phyloP scores from a whole-genome alignment of 2,888 invertebrate species.

The Callosobruchus maculatus region DNA sequence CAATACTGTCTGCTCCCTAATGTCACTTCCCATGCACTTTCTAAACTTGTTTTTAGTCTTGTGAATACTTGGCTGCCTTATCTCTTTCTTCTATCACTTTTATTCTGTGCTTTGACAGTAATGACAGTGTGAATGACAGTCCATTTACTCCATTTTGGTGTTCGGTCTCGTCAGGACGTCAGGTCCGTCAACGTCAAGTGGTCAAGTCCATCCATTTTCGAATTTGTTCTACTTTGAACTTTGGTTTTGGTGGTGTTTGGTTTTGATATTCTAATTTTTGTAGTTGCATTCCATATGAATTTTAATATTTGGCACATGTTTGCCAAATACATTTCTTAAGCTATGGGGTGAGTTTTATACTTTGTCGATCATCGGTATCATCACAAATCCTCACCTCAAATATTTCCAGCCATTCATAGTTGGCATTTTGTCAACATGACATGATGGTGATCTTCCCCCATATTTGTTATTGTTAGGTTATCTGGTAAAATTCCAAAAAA shows the following conservation, averaged over 20 bases:
- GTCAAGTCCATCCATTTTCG: neutral
- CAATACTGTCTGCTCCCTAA: no score
- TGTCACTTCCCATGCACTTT: no score
- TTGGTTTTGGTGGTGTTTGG: neutral
- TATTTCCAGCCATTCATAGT: neutral
- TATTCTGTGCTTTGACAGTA: no score
- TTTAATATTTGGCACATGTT: conserved; percentile 11
- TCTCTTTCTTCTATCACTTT: no score
- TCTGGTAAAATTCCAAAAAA: neutral
- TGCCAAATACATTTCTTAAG: conserved; percentile 8
- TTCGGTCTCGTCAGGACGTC: neutral
- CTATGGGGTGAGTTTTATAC: conserved; percentile 15
- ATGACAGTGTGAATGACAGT: no score
- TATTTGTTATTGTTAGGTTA: neutral
- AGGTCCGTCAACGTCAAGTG: no score
- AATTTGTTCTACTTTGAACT: neutral
- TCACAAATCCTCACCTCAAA: conserved; percentile 1
- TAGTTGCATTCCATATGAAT: neutral
- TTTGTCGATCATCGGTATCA: neutral
- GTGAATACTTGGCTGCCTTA: no score
- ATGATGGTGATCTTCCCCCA: conserved; percentile 3
- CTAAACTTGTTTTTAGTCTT: no score
- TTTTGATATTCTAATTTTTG: neutral
- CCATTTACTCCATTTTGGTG: neutral
- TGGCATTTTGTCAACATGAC: conserved; percentile 8